Conservation (phyloP, 2,797 vertebrate genomes). For the Miichthys miiuy region DNA sequence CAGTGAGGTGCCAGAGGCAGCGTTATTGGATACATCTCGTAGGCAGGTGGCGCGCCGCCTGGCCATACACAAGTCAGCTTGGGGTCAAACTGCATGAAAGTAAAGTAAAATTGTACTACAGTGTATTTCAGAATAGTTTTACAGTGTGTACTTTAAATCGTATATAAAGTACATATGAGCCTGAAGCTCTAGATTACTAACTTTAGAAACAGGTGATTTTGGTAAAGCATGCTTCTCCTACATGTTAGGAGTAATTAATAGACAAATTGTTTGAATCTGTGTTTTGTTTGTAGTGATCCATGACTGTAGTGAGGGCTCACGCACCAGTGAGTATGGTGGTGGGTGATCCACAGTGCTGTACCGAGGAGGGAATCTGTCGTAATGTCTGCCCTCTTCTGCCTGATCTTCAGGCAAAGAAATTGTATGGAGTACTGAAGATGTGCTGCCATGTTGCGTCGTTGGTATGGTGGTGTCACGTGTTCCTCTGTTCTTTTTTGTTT, state of each 20-base stretch:
- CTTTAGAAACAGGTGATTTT: no score
- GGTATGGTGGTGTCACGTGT: slow-evolving; percentile 9
- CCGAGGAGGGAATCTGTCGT: slow-evolving; percentile 54
- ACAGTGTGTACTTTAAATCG: background rate
- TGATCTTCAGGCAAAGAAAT: slow-evolving; percentile 39
- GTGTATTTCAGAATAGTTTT: background rate
- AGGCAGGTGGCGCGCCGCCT: slow-evolving; percentile 31
- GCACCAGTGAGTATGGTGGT: slow-evolving; percentile 79
- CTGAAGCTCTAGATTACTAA: background rate
- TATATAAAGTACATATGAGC: background rate
- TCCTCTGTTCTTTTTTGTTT: slow-evolving; percentile 53
- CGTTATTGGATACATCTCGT: slow-evolving; percentile 59
- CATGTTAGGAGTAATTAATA: no score
- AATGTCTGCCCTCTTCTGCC: slow-evolving; percentile 10
- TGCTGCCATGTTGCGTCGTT: background rate
- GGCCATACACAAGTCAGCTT: slow-evolving; percentile 36
- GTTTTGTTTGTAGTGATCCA: background rate
- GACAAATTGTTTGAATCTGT: background rate
- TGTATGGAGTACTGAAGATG: slow-evolving; percentile 1
- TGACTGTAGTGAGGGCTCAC: background rate
- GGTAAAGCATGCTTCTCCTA: background rate
- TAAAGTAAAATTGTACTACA: background rate
- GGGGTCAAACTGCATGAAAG: slow-evolving; percentile 74
- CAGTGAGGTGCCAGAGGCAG: slow-evolving; percentile 50
- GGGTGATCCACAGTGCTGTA: slow-evolving; percentile 67